Percentiles rank a stretch among this genome's conserved stretches.
Conservation (phyloP, 2,888 invertebrate species). For the Mythimna vitellina region DNA sequence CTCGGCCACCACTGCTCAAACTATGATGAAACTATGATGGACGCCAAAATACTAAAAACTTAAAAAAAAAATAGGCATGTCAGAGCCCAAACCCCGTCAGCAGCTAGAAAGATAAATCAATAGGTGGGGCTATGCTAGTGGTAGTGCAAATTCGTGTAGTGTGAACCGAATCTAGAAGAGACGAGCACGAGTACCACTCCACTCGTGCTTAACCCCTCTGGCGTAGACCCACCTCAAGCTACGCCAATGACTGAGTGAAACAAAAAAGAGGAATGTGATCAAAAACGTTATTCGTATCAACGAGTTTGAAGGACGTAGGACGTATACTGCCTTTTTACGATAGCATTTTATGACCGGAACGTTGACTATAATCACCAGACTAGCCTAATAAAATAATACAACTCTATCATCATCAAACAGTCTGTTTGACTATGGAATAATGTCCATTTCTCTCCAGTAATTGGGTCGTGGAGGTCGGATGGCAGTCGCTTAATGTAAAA, state of each 20-base stretch:
- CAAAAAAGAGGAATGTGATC: constrained; percentile 14
- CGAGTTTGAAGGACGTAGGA: constrained; percentile 17
- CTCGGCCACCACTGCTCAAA: too few relatives aligned
- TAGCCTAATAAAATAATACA: constrained; percentile 30
- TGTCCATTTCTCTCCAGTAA: constrained; percentile 19
- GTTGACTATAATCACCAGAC: constrained; percentile 17
- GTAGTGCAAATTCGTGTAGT: too few relatives aligned
- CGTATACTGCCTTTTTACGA: constrained; percentile 27
- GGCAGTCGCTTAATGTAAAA: constrained; percentile 14
- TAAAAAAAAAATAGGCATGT: too few relatives aligned
- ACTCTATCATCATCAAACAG: constrained; percentile 20
- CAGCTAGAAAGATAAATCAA: too few relatives aligned
- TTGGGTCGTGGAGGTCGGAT: constrained; percentile 29
- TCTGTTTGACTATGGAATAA: constrained; percentile 10
- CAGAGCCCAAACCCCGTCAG: too few relatives aligned
- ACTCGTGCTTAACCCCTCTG: too few relatives aligned
- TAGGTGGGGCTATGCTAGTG: too few relatives aligned
- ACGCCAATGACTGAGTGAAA: neutral
- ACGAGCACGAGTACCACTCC: too few relatives aligned
- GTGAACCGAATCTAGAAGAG: too few relatives aligned
- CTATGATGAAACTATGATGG: too few relatives aligned
- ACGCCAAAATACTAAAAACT: too few relatives aligned
- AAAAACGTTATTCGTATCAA: constrained; percentile 25
- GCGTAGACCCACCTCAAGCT: too few relatives aligned
- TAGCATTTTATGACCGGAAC: constrained; percentile 4